Percentiles rank a stretch among this genome's conserved stretches.
Evolutionary conservation across 2,888 invertebrate species (phyloP).

Genomic region (Erebia palarica): DNA sequence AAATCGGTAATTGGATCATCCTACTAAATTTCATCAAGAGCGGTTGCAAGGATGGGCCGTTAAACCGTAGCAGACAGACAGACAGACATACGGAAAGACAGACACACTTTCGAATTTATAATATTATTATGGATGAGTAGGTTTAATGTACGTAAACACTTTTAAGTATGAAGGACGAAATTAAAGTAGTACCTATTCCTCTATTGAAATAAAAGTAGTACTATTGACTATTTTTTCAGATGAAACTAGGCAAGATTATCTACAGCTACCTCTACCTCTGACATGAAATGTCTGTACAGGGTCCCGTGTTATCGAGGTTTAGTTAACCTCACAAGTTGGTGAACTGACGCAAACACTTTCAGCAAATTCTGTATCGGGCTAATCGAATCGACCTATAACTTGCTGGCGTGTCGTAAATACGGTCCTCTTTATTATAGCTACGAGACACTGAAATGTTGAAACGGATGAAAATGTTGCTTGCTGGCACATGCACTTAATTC

Average conservation of each 20-base stretch:
- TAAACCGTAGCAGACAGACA: no score
- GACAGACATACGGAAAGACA: no score
- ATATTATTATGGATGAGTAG: no score
- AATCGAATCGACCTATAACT: constrained; percentile 72
- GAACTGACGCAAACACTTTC: constrained; percentile 62
- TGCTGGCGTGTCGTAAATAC: constrained; percentile 64
- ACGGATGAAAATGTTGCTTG: constrained; percentile 45
- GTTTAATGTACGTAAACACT: no score
- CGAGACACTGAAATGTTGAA: no score
- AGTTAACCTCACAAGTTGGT: constrained; percentile 55
- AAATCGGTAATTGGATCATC: no score
- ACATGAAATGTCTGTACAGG: constrained; percentile 42
- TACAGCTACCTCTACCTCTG: constrained; percentile 26
- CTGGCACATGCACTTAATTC: constrained; percentile 49
- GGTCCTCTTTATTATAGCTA: constrained; percentile 63
- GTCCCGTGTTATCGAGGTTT: constrained; percentile 50
- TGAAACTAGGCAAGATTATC: not conserved
- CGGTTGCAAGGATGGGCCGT: no score
- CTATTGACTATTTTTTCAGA: constrained; percentile 6
- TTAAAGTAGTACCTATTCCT: no score
- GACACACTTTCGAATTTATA: no score
- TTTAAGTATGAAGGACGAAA: no score
- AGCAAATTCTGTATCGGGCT: constrained; percentile 62
- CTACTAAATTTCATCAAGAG: no score
- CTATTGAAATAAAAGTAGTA: not conserved